Evolutionary conservation across 1,140 invertebrate genomes (phyloP).

Genomic region (Goniozus legneri): DNA sequence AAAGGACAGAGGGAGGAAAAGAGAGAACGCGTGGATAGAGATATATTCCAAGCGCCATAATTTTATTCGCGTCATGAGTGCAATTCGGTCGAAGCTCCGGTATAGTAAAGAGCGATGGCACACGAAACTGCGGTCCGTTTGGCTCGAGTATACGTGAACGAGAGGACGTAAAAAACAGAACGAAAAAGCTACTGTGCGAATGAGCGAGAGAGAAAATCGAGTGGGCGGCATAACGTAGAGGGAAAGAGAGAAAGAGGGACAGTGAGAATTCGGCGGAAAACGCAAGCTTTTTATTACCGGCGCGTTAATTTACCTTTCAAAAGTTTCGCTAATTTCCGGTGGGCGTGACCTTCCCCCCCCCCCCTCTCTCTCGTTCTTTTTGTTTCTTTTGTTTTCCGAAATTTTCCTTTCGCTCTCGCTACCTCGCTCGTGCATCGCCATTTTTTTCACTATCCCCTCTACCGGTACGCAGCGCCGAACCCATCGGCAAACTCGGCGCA

Average conservation of each 20-base stretch:
- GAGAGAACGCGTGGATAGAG: not conserved
- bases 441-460: not conserved
- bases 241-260: not conserved
- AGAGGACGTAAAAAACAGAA: no score
- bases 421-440: not conserved
- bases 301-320: slow-evolving; percentile 29
- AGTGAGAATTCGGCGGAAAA: slow-evolving; percentile 15
- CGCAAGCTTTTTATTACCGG: slow-evolving; percentile 24
- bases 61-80: no score
- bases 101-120: no score
- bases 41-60: no score
- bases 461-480: not conserved
- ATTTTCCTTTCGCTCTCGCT: no score
- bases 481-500: no score
- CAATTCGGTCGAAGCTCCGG: no score
- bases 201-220: not conserved
- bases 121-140: no score
- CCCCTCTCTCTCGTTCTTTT: no score
- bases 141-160: no score
- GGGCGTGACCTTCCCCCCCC: slow-evolving; percentile 17
- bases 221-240: not conserved
- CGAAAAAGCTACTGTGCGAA: not conserved
- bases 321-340: slow-evolving; percentile 29
- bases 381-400: no score
- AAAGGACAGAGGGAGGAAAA: not conserved